phyloP scores from a whole-genome alignment of 2,888 invertebrate species.

The Pasiphila rectangulata region DNA sequence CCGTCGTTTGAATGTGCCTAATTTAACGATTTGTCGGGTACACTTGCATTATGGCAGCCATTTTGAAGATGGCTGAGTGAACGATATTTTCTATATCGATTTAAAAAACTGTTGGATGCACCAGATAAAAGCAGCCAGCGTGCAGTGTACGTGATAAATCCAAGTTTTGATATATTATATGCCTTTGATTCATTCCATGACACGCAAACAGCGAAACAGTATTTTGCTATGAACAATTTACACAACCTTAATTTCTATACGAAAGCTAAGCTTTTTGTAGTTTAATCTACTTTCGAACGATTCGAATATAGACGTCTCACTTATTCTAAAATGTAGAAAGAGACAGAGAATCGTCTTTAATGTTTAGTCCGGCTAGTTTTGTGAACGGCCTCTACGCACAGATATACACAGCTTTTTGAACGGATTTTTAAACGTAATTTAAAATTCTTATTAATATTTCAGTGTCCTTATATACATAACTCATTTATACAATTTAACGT shows the following conservation, averaged over 20 bases:
- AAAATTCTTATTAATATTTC: slow-evolving; percentile 37
- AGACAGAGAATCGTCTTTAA: slow-evolving; percentile 24
- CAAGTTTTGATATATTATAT: slow-evolving; percentile 63
- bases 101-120: too few species aligned
- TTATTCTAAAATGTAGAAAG: slow-evolving; percentile 20
- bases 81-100: too few species aligned
- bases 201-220: slow-evolving; percentile 54
- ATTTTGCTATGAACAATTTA: slow-evolving; percentile 72
- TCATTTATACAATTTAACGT: slow-evolving; percentile 46
- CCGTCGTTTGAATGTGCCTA: slow-evolving; percentile 70
- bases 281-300: slow-evolving; percentile 16
- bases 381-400: slow-evolving; percentile 44
- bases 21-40: slow-evolving; percentile 29
- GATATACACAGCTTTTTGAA: slow-evolving; percentile 43
- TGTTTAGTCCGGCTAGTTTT: slow-evolving; percentile 44
- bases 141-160: slow-evolving; percentile 38
- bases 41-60: slow-evolving; percentile 16
- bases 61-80: too few species aligned
- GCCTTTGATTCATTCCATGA: slow-evolving; percentile 68
- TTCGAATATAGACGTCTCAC: slow-evolving; percentile 20
- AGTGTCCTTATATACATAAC: slow-evolving; percentile 42
- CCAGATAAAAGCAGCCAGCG: too few species aligned
- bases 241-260: slow-evolving; percentile 50
- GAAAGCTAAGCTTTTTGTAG: slow-evolving; percentile 58
- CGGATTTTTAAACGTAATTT: slow-evolving; percentile 37